Base-by-base conservation (phyloP, 2,797 vertebrate species). In the Perodicticus potto region DNA sequence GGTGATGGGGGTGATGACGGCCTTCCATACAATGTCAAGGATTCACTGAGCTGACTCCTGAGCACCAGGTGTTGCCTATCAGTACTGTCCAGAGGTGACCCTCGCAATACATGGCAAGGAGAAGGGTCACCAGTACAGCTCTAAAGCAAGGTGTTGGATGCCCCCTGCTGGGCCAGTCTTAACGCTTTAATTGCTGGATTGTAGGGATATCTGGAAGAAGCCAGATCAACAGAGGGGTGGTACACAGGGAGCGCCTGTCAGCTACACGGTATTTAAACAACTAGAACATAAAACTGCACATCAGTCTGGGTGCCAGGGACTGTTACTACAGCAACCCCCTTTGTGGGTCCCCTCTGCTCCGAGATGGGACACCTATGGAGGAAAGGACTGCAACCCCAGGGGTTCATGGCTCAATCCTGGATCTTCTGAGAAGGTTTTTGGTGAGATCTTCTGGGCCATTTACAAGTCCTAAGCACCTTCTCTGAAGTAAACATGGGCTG, bases 361-460 rank as follows among this genome's bases (percentile, higher is more conserved):
- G 32, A 27, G n/a, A 10, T 61, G 53, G 45, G 53, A 22, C 1
- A 22, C 12, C 17, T 59, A 3, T 4, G 4, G 4, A n/a, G 5
- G 73, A 63, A 13, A 53, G 1, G 5, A 0, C 0, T 37, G 2
- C 11, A 14, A 78, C 19, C 4, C 22, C 19, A 3, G 37, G 23
- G 43, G 7, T 32, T 87, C 1, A 4, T 14, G 27, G 37, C 2
- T 1, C n/a, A 40, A 5, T 55, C 55, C 20, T 8, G 4, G 5
- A 49, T 49, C 25, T 29, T n/a, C 29, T 4, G 43, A 43, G 61
- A 91, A 63, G 34, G 40, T 37, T 89, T 37, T 19, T 40, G 55
- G 3, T 27, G 59, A 76, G 59, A 23, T 17, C 37, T 17, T 65
- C 61, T 0, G 4, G 11, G 14, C 37, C 13, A 27, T 4, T 72